phyloP scores from a whole-genome alignment of 53 echinoderm and acorn worm species.

The Astropecten irregularis region DNA sequence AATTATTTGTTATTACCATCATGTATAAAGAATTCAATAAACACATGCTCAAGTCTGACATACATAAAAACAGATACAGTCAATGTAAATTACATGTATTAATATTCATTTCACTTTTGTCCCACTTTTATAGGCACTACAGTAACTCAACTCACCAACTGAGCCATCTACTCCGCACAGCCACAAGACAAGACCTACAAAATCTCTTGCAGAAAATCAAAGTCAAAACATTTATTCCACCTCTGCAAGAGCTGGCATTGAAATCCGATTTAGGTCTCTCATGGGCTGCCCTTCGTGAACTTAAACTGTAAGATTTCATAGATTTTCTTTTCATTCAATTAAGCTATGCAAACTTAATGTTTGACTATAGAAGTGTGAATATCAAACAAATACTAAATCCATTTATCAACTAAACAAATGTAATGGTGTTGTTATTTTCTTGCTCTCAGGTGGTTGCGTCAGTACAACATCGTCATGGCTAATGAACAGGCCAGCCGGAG shows the following conservation, averaged over 20 bases:
- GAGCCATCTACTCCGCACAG: neutral
- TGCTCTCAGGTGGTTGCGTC: too few relatives aligned
- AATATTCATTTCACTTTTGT: too few relatives aligned
- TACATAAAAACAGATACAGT: neutral
- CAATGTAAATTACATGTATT: neutral
- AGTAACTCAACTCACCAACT: neutral
- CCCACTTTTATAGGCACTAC: slow-evolving; percentile 10
- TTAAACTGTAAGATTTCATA: slow-evolving; percentile 28
- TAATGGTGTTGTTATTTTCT: neutral
- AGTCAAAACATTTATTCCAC: too few relatives aligned
- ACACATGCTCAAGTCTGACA: neutral
- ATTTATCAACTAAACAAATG: neutral
- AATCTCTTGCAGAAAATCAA: too few relatives aligned
- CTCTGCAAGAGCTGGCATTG: too few relatives aligned
- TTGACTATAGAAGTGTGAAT: too few relatives aligned
- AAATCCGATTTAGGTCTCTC: too few relatives aligned
- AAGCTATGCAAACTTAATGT: too few relatives aligned
- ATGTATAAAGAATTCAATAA: neutral
- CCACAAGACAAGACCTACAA: slow-evolving; percentile 6
- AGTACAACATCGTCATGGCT: too few relatives aligned
- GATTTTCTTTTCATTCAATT: neutral
- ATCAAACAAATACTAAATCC: neutral
- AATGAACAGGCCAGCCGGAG: too few relatives aligned
- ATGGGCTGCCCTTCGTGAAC: slow-evolving; percentile 33
- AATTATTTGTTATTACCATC: neutral